Conservation (phyloP, 2,797 vertebrate species). For the Gymnoscopelus braueri region DNA sequence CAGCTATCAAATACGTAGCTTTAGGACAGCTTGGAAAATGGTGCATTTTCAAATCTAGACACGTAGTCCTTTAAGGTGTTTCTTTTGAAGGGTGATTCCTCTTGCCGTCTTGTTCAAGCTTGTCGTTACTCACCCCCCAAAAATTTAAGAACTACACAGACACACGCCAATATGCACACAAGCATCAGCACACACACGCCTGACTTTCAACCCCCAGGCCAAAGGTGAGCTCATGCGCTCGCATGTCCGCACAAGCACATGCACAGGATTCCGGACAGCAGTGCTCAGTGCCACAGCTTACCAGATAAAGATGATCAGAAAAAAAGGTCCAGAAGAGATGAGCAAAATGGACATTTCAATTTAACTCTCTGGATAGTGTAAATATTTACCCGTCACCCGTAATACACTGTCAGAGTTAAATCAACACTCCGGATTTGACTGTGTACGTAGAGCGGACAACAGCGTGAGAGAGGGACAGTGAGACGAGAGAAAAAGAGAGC, state of each 20-base stretch:
- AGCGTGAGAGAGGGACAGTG: slow-evolving; percentile 10
- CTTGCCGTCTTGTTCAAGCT: slow-evolving; percentile 52
- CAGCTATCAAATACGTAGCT: background rate
- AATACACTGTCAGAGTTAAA: too few species aligned
- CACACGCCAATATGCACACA: slow-evolving; percentile 18
- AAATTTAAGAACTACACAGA: background rate
- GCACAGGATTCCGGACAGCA: slow-evolving; percentile 14
- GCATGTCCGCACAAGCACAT: slow-evolving; percentile 4
- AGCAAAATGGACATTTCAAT: too few species aligned
- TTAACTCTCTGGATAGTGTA: too few species aligned
- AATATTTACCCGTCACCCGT: too few species aligned
- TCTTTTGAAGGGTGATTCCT: slow-evolving; percentile 17
- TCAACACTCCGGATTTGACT: too few species aligned
- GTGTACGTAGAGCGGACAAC: background rate
- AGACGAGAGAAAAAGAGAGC: background rate
- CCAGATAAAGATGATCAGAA: slow-evolving; percentile 9
- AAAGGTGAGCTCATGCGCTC: slow-evolving; percentile 18
- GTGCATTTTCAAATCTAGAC: slow-evolving; percentile 12
- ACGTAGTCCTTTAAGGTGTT: slow-evolving; percentile 5
- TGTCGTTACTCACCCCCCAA: slow-evolving; percentile 12
- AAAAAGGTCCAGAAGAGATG: slow-evolving; percentile 26
- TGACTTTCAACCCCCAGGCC: slow-evolving; percentile 33
- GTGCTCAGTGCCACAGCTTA: slow-evolving; percentile 5
- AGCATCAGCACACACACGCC: slow-evolving; percentile 9
- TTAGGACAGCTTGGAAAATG: slow-evolving; percentile 6